Conservation (phyloP, 2,113 vertebrate species). For the Ailurus styani region DNA sequence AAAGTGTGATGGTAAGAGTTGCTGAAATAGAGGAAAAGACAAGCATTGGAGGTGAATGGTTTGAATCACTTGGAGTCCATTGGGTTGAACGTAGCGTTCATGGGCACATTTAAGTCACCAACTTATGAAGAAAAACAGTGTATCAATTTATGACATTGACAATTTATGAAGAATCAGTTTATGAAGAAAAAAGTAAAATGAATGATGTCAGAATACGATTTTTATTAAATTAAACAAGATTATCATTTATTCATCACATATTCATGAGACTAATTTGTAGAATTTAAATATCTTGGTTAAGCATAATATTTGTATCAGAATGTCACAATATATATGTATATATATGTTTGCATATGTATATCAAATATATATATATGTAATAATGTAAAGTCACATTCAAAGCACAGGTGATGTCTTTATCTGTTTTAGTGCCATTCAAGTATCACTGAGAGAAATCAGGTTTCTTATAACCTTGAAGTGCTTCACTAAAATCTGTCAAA, state of each 20-base stretch:
- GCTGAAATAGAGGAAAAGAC: neutral
- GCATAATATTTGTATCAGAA: neutral
- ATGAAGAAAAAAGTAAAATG: neutral
- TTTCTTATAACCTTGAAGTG: conserved; percentile 36
- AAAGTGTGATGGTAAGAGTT: neutral
- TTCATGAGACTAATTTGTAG: neutral
- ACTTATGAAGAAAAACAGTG: neutral
- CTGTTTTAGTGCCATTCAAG: conserved; percentile 57
- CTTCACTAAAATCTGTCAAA: conserved; percentile 14
- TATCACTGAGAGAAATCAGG: conserved; percentile 44
- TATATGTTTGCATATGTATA: neutral
- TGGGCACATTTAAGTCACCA: neutral
- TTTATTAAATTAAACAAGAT: neutral
- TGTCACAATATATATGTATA: neutral
- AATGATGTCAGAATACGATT: neutral
- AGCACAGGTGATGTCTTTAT: conserved; percentile 63
- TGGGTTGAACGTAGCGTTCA: neutral
- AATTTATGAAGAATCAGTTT: neutral
- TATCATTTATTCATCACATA: neutral
- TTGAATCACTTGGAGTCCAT: neutral
- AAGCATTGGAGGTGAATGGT: neutral
- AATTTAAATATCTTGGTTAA: neutral
- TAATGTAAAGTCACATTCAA: conserved; percentile 58
- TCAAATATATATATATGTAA: neutral
- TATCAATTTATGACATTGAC: neutral